Evolutionary conservation across 2,113 vertebrate genomes (phyloP), one percentile per base, ranked within the genome.

Genomic region (Rhinoptilus africanus): DNA sequence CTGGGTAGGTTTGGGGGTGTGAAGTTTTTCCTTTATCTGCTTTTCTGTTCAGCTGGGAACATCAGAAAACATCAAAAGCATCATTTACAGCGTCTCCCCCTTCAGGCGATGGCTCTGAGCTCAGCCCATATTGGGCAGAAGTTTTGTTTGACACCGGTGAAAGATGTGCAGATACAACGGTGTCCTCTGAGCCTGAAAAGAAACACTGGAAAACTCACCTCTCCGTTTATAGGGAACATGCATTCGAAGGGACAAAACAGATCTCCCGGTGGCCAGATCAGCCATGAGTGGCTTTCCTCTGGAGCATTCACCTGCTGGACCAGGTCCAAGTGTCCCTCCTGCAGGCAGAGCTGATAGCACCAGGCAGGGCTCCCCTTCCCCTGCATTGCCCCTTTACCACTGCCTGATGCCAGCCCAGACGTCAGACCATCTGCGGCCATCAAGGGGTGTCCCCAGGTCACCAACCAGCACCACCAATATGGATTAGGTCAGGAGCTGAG

Each of bases 241-340:
- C 47, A 39, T 35, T 35, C 4, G 2, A 60, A 72, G 68, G 28
- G 34, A 45, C 32, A 69, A 60, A 72, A 15, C 35, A 63, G 35
- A 54, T 10, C 30, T 48, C 28, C 13, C 7, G 35, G 14, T 62
- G 48, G 23, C n/a, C 1, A 0, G 27, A 34, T n/a, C 56, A 71
- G 71, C 41, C 53, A 24, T 1, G 2, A 66, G 57, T n/a, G 63
- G 14, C 57, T 77, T 83, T 57, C 14, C 15, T 35, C n/a, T 51
- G 37, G 26, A 73, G 72, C 6, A 2, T 17, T 79, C 53, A 43
- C 39, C 53, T 37, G 19, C 51, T 34, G 15, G 45, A 41, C 51
- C 47, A 37, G 26, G 13, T 67, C 60, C 32, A 22, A 0, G 0
- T 43, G 48, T 20, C 48, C 41, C 41, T 47, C 0, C 0, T 8